Evolutionary conservation across 2,113 vertebrate genomes (phyloP), one percentile per base, ranked within the genome.

Genomic region (Hippocampus barbouri): DNA sequence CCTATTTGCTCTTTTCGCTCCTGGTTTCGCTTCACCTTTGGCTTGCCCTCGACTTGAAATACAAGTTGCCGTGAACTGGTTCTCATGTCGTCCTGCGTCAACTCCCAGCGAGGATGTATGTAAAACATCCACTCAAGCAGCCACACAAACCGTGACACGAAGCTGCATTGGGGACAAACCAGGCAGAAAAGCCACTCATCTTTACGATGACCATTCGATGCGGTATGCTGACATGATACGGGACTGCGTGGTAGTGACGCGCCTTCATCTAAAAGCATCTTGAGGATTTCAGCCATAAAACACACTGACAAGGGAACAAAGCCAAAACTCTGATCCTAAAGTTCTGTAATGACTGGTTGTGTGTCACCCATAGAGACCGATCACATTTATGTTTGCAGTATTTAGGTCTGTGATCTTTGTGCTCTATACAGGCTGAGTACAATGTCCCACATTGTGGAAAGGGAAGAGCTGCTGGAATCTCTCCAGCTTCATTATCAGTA

Each of bases 101-200:
- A 79, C 74, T 85, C 71, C 71, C 71, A 8, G 12, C 27, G 65
- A 79, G 74, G 69, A 80, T 65, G 66, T 71, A 82, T 77, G 75
- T 85, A 77, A 89, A 81, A 83, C 83, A 78, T 85, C 90, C 88
- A 89, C 83, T 92, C 83, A 87, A 38, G 72, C 71, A 2, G 71
- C 73, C 68, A 86, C 74, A 73, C 70, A 65, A 59, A 76, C 71
- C 34, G 73, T 73, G 76, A 83, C 81, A 84, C 84, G 75, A 87
- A 80, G 82, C 79, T 49, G 70, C 66, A 86, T 87, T 90, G 69
- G 76, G 79, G 81, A 71, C 77, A 86, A 91, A 75, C 82, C 89
- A 89, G 85, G 82, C 89, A 90, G 88, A 90, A 92, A 86, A 91
- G 91, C 87, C 85, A 82, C 83, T 89, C 79, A 79, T 87, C 71